Conservation (phyloP, 2,113 vertebrate species). For the Hiodon tergisus region DNA sequence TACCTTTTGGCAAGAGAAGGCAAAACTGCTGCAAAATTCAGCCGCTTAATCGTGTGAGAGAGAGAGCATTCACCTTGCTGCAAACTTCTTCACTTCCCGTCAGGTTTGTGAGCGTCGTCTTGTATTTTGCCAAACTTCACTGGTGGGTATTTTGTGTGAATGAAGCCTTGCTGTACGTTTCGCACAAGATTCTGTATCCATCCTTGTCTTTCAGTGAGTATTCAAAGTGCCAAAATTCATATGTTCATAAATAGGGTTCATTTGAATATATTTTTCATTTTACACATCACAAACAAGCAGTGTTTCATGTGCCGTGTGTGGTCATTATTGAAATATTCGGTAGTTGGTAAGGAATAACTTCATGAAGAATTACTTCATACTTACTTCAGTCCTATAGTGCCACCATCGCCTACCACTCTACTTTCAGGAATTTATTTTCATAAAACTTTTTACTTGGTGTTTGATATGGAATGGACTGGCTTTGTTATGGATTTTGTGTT, state of each 20-base stretch:
- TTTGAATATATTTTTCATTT: neutral
- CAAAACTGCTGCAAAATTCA: slow-evolving; percentile 1
- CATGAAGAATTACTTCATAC: neutral
- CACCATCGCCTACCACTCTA: neutral
- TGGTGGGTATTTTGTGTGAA: neutral
- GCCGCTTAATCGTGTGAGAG: too few relatives aligned
- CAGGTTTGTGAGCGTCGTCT: neutral
- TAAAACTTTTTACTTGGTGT: neutral
- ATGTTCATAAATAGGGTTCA: neutral
- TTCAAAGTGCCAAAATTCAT: neutral
- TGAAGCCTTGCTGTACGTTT: neutral
- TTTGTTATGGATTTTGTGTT: slow-evolving; percentile 6
- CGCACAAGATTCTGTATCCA: neutral
- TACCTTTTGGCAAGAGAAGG: slow-evolving; percentile 6
- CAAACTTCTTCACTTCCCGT: neutral
- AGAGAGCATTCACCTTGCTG: slow-evolving; percentile 9
- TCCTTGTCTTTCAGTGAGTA: neutral
- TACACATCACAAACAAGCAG: neutral
- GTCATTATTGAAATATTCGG: neutral
- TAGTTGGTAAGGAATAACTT: neutral
- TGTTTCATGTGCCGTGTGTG: neutral
- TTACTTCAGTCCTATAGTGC: neutral
- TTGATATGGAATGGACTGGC: neutral
- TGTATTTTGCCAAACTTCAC: slow-evolving; percentile 7
- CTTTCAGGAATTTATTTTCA: neutral